These are phyloP conservation scores for Andricus grossulariae DNA, from an alignment of 1,140 invertebrate species.

Conservation along the genomic window DNA sequence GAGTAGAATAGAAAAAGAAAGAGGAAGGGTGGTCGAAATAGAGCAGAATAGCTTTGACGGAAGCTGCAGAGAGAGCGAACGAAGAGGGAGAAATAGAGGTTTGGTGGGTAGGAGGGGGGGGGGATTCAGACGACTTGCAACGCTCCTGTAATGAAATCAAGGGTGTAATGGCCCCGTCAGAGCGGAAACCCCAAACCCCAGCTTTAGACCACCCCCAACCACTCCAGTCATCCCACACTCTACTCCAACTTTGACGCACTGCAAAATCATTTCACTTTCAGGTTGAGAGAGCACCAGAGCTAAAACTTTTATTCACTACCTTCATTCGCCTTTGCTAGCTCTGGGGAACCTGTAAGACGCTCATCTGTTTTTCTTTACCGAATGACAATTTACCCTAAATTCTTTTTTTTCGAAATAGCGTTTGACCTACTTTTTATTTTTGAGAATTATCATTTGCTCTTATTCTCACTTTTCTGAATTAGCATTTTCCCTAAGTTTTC, in stretches of 20 bases:
- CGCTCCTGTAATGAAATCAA: conserved; percentile 69
- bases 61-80: conserved; percentile 34
- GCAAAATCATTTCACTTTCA: conserved; percentile 68
- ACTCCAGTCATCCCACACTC: conserved; percentile 48
- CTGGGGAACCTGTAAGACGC: neutral
- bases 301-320: conserved; percentile 39
- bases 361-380: too few species aligned
- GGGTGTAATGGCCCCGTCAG: conserved; percentile 71
- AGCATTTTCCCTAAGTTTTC: too few species aligned
- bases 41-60: conserved; percentile 40
- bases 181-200: conserved; percentile 55
- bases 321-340: conserved; percentile 2
- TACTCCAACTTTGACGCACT: conserved; percentile 59
- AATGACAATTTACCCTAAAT: too few species aligned
- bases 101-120: conserved; percentile 41
- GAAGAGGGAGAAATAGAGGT: conserved; percentile 38
- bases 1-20: conserved; percentile 9
- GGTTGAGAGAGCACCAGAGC: conserved; percentile 60
- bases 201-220: conserved; percentile 33
- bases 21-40: conserved; percentile 45
- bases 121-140: conserved; percentile 65
- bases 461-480: too few species aligned
- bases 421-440: too few species aligned
- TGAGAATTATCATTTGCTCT: too few species aligned
- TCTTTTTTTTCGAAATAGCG: too few species aligned